Evolutionary conservation across 2,797 vertebrate species (phyloP).

Genomic region (Buphagus erythrorhynchus): DNA sequence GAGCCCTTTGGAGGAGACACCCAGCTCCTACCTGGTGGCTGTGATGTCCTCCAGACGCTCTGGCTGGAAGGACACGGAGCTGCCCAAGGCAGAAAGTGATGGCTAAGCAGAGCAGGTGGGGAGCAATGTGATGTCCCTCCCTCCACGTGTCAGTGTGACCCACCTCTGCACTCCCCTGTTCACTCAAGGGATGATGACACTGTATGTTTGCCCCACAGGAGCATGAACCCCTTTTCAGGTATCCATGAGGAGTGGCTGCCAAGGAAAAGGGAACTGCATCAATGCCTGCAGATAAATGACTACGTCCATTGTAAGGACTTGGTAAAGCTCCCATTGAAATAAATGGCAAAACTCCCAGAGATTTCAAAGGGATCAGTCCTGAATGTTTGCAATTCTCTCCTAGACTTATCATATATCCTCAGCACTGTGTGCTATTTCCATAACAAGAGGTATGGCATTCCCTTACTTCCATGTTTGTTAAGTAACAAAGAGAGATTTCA

Average conservation of each 20-base stretch:
- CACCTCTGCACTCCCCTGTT: background rate
- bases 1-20: background rate
- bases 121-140: fast-evolving
- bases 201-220: fast-evolving
- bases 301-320: conserved; percentile 9
- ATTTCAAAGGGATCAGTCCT: conserved; percentile 64
- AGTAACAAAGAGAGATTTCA: conserved; percentile 70
- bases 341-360: conserved; percentile 72
- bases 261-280: background rate
- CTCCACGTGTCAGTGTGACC: fast-evolving
- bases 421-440: conserved; percentile 55
- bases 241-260: background rate
- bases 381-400: conserved; percentile 62
- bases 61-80: fast-evolving
- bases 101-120: background rate
- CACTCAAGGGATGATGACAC: fast-evolving
- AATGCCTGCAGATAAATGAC: conserved; percentile 41
- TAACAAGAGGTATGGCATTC: conserved; percentile 70
- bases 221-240: background rate
- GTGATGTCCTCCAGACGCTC: fast-evolving
- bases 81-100: fast-evolving
- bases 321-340: conserved; percentile 54
- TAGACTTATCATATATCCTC: conserved; percentile 71
- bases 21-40: background rate
- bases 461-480: conserved; percentile 70